These are phyloP conservation scores for Aythya baeri DNA, from an alignment of 2,113 vertebrate species.

Conservation along the genomic window DNA sequence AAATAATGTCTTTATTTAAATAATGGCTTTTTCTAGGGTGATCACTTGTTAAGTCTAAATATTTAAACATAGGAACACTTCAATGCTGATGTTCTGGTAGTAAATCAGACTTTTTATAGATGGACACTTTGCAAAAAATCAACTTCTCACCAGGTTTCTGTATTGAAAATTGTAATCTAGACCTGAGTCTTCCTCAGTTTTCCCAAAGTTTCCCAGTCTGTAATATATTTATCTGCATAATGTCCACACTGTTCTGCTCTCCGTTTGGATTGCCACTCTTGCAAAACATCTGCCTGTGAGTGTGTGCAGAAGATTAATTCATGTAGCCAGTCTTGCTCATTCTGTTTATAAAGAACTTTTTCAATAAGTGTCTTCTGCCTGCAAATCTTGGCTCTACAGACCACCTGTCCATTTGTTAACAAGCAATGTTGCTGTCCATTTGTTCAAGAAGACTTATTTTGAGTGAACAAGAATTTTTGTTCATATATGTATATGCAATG, in stretches of 20 bases:
- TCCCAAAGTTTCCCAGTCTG: background rate
- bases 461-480: background rate
- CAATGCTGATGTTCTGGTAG: background rate
- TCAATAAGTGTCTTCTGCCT: background rate
- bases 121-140: background rate
- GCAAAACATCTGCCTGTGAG: background rate
- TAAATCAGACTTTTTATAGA: background rate
- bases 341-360: background rate
- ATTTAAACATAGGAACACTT: background rate
- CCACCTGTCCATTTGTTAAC: background rate
- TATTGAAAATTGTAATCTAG: background rate
- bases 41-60: background rate
- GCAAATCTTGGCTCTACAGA: background rate
- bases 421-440: background rate
- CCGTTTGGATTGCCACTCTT: background rate
- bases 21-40: background rate
- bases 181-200: background rate
- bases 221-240: background rate
- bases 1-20: background rate
- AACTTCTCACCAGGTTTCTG: background rate
- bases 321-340: rapidly evolving
- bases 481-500: background rate
- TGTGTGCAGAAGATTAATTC: background rate
- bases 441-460: background rate
- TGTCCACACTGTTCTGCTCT: background rate